phyloP scores from a whole-genome alignment of 2,888 invertebrate genomes.

The Thysanoteuthis rhombus region DNA sequence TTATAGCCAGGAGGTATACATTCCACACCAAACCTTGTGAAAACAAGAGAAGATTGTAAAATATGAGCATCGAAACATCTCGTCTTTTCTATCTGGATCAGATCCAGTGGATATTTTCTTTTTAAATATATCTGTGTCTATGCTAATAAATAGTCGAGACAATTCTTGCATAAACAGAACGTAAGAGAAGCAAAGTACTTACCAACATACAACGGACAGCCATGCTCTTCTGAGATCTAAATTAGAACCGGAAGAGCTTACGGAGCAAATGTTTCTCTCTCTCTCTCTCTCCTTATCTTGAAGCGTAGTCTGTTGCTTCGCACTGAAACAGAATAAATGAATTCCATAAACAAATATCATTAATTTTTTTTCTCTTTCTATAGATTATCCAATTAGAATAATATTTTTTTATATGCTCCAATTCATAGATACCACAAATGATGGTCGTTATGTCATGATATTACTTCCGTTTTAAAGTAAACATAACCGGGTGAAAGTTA shows the following conservation, averaged over 20 bases:
- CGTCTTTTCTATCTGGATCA: background rate
- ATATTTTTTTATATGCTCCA: no score
- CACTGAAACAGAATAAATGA: background rate
- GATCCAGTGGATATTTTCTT: background rate
- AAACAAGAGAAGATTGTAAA: background rate
- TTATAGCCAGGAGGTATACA: background rate
- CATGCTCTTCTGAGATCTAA: background rate
- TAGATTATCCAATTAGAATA: background rate
- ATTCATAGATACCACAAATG: background rate
- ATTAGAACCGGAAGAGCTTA: background rate
- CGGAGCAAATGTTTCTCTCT: background rate
- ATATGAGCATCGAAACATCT: background rate
- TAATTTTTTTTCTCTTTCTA: background rate
- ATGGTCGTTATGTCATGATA: background rate
- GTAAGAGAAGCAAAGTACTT: background rate
- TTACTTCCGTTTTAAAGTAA: constrained; percentile 12
- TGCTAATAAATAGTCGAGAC: background rate
- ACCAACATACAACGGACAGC: background rate
- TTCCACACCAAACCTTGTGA: background rate
- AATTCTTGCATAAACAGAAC: background rate
- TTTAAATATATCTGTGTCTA: background rate
- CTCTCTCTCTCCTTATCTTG: no score
- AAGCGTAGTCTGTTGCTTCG: background rate
- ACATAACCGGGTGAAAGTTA: background rate
- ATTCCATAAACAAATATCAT: background rate